phyloP scores from a whole-genome alignment of 2,113 vertebrate genomes.

The Orthonyx spaldingii region DNA sequence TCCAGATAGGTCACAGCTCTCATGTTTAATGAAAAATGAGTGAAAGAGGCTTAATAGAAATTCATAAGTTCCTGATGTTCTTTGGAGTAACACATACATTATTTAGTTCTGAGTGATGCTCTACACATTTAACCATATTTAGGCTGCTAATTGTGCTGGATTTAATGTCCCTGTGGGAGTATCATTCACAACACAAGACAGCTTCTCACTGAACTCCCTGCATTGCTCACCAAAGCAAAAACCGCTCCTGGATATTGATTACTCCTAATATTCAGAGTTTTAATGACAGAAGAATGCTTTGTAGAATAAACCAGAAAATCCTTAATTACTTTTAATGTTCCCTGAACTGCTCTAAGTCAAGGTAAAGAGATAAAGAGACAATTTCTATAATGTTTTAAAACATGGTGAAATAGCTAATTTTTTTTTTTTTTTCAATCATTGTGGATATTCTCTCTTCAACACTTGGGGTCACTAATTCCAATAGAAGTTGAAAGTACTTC shows the following conservation, averaged over 20 bases:
- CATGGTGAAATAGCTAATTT: neutral
- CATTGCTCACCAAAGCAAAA: neutral
- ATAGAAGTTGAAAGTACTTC: neutral
- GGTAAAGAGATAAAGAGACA: neutral
- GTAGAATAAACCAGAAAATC: neutral
- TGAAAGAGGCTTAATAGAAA: constrained; percentile 59
- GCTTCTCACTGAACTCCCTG: neutral
- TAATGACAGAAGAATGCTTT: neutral
- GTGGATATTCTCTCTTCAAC: neutral
- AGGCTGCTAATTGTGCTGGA: constrained; percentile 19
- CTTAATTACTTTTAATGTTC: neutral
- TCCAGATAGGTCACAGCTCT: constrained; percentile 69
- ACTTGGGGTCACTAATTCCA: neutral
- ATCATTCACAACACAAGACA: neutral
- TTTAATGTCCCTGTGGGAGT: neutral
- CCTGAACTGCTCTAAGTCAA: neutral
- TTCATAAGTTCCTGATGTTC: constrained; percentile 63
- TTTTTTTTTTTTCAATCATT: neutral
- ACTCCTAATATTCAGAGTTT: neutral
- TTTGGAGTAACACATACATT: constrained; percentile 59
- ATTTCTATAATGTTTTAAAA: neutral
- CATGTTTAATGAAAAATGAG: constrained; percentile 71
- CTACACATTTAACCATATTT: constrained; percentile 38
- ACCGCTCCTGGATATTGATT: neutral
- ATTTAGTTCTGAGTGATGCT: constrained; percentile 58